These are phyloP conservation scores for Microctenopoma lineatum DNA, from an alignment of 2,797 vertebrate genomes.

Conservation along the genomic window DNA sequence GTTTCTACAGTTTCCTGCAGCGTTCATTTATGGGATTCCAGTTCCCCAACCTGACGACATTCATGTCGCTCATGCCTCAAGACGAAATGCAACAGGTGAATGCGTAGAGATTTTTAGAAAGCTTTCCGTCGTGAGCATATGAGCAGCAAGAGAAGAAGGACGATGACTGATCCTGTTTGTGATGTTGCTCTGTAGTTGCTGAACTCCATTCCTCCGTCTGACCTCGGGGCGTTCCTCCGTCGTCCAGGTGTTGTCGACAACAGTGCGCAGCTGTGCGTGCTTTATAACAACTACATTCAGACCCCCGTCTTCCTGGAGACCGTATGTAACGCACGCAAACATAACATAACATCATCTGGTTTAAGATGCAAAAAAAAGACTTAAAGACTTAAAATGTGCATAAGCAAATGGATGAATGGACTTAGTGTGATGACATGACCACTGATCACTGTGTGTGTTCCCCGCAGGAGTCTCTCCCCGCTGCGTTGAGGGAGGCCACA, in stretches of 20 bases:
- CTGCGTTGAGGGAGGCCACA: slow-evolving; percentile 46
- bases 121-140: background rate
- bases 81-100: slow-evolving; percentile 66
- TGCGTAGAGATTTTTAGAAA: background rate
- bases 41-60: slow-evolving; percentile 78
- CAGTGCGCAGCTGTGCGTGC: slow-evolving; percentile 60
- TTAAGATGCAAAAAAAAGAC: no score
- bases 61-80: slow-evolving; percentile 77
- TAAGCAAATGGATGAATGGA: no score
- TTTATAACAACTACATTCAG: slow-evolving; percentile 68
- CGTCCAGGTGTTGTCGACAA: slow-evolving; percentile 52
- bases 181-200: slow-evolving; percentile 68
- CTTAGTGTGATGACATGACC: no score
- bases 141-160: background rate
- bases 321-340: slow-evolving; percentile 50
- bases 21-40: slow-evolving; percentile 75
- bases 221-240: slow-evolving; percentile 69
- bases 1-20: slow-evolving; percentile 75
- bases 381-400: no score
- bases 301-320: slow-evolving; percentile 70
- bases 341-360: background rate
- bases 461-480: slow-evolving; percentile 70
- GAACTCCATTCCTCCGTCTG: slow-evolving; percentile 74
- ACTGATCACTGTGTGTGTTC: background rate
- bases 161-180: slow-evolving; percentile 1